Evolutionary conservation across 2,113 vertebrate species (phyloP), one percentile per base, ranked within the genome.

Genomic region (Nicator chloris): DNA sequence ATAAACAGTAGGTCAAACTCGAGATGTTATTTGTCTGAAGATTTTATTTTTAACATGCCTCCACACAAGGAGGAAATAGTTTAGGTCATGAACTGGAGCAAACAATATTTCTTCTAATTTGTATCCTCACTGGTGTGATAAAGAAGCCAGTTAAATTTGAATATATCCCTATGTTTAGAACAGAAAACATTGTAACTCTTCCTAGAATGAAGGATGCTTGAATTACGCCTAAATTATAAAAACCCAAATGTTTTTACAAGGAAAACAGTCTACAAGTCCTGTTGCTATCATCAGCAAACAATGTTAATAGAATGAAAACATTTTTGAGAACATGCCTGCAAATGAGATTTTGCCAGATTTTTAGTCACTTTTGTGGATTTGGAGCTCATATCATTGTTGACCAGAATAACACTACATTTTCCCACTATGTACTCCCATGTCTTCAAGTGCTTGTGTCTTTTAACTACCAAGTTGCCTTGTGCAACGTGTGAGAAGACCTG

Each of bases 1-100:
- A 50, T 47, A 66, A 37, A 82, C 6, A 51, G 22, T 56, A 91
- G 23, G 53, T 76, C 45, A 72, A 82, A 85, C 35, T 65, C 0
- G 13, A 95, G 42, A 77, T 28, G 30, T 39, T 87, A 45, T 73
- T 82, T 47, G 26, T 49, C 79, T 70, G 42, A 84, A 69, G 59
- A 85, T 89, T 82, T 85, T 91, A 22, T 97, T 92, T 95, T 90
- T 71, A 87, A 65, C 54, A 44, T 90, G 31, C 76, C 59, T 91
- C 63, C 44, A 76, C 42, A 50, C 9, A 70, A 80, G 56, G 24
- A 89, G 81, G 93, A 96, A 92, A 91, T 75, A 31, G 47, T 72
- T 94, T 33, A 76, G 87, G 57, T 94, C 84, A 87, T 53, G 73
- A 95, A 94, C 73, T 79, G 50, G 57, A 85, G 91, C 88, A 91